Evolutionary conservation across 2,113 vertebrate species (phyloP), one percentile per base, ranked within the genome.

Genomic region (Neomonachus schauinslandi): DNA sequence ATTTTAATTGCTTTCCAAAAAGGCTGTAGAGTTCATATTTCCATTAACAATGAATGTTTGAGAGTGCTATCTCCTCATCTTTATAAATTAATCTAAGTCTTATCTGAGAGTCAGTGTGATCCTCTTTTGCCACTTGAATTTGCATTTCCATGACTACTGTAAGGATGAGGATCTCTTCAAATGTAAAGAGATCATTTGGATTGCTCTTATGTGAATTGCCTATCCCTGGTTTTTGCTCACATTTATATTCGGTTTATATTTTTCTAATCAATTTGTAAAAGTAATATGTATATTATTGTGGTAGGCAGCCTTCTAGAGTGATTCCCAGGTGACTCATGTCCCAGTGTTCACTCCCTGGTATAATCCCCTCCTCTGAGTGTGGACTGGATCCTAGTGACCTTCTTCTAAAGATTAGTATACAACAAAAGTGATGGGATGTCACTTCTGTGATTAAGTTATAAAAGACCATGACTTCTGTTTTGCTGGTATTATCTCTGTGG

Each of bases 1-100:
- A 63, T 89, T 95, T 92, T 92, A 93, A 94, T 49, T 69, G 31
- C 31, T 83, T 97, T 76, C 33, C 5, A 63, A 85, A 92, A 95
- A 55, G 72, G 13, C 55, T 61, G 12, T 15, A 61, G 36, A 86
- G 93, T 57, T 97, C 57, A 31, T 74, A 63, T 81, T 91, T 76
- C 61, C 21, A 88, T 74, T 82, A 90, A 42, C 14, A 92, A 69
- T 31, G 19, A 28, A 81, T 46, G 22, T 10, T 18, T 39, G 39
- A 28, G 21, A 57, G 15, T 65, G 4, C 15, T 19, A 11, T 79
- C n/a, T 36, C 33, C 22, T 91, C 53, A 55, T 63, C 55, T 88
- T 80, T 94, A 74, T 95, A 42, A 87, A n/a, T 85, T 69, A 59
- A 55, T 92, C 57, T 91, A n/a, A 55, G 59, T 79, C 79, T 93